Evolutionary conservation across 2,888 invertebrate genomes (phyloP).

Genomic region (Drosophila recens): DNA sequence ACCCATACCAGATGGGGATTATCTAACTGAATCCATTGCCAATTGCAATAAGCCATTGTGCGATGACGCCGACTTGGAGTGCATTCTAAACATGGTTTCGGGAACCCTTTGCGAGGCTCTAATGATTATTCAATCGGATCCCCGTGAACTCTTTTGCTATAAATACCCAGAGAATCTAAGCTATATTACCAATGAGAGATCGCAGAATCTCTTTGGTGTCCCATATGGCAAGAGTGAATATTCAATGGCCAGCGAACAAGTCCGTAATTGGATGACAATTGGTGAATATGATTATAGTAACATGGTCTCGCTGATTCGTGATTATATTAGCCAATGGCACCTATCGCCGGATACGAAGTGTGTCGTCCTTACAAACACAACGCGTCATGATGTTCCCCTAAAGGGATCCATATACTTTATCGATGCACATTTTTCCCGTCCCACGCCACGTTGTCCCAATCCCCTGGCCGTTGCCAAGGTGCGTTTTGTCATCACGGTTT

Average conservation of each 20-base stretch:
- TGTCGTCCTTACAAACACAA: constrained; percentile 64
- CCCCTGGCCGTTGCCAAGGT: constrained; percentile 82
- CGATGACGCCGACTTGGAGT: constrained; percentile 58
- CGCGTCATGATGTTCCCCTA: constrained; percentile 44
- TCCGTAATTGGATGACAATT: constrained; percentile 55
- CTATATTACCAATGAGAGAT: not conserved
- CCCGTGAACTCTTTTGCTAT: constrained; percentile 66
- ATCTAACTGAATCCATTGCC: constrained; percentile 20
- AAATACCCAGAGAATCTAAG: constrained; percentile 47
- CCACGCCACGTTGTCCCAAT: constrained; percentile 81
- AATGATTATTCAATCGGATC: constrained; percentile 64
- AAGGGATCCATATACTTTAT: constrained; percentile 72
- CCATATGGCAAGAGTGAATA: not conserved
- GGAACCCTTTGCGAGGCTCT: constrained; percentile 63
- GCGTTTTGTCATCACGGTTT: constrained; percentile 79
- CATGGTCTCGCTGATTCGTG: constrained; percentile 64
- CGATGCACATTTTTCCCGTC: constrained; percentile 82
- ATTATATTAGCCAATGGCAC: constrained; percentile 75
- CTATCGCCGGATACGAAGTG: constrained; percentile 79
- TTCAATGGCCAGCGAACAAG: constrained; percentile 24
- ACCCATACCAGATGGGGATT: not conserved
- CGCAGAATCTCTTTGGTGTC: not conserved
- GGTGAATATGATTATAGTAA: constrained; percentile 63
- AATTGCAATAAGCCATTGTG: constrained; percentile 53
- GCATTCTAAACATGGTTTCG: constrained; percentile 50